phyloP scores from a whole-genome alignment of 2,797 vertebrate genomes.

The Lindbergichthys nudifrons region DNA sequence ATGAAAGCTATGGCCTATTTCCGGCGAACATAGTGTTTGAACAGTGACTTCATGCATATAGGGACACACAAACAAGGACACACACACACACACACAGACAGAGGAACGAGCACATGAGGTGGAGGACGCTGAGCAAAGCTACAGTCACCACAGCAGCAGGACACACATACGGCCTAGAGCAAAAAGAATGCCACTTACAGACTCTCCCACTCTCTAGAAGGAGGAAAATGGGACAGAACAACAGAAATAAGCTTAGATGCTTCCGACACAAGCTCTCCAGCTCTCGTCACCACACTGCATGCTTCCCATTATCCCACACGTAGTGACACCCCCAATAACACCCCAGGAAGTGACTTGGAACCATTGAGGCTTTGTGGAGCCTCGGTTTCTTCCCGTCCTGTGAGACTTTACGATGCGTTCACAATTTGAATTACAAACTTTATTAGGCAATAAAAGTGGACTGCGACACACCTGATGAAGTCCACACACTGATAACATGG shows the following conservation, averaged over 20 bases:
- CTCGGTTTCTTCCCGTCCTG: background rate
- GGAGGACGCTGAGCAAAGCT: slow-evolving; percentile 50
- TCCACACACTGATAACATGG: slow-evolving; percentile 25
- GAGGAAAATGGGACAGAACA: slow-evolving; percentile 88
- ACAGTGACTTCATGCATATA: slow-evolving; percentile 31
- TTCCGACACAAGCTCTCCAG: slow-evolving; percentile 52
- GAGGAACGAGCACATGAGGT: slow-evolving; percentile 24
- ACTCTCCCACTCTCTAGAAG: slow-evolving; percentile 95
- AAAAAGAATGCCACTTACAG: slow-evolving; percentile 94
- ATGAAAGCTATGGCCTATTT: slow-evolving; percentile 23
- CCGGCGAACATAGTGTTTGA: slow-evolving; percentile 24
- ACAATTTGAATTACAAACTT: background rate
- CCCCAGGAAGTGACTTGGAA: slow-evolving; percentile 21
- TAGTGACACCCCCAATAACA: slow-evolving; percentile 14
- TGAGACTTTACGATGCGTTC: background rate
- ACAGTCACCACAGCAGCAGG: slow-evolving; percentile 46
- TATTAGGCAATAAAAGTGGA: background rate
- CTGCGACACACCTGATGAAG: slow-evolving; percentile 20
- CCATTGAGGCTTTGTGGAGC: slow-evolving; percentile 1
- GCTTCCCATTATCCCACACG: slow-evolving; percentile 50
- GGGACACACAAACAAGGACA: slow-evolving; percentile 31
- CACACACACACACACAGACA: background rate
- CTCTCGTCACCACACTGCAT: slow-evolving; percentile 51
- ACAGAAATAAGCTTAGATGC: slow-evolving; percentile 86
- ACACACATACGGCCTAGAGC: slow-evolving; percentile 62